Percentiles rank a stretch among this genome's conserved stretches.
phyloP scores from a whole-genome alignment of 2,797 vertebrate genomes.

The Poeciliopsis presidionis region DNA sequence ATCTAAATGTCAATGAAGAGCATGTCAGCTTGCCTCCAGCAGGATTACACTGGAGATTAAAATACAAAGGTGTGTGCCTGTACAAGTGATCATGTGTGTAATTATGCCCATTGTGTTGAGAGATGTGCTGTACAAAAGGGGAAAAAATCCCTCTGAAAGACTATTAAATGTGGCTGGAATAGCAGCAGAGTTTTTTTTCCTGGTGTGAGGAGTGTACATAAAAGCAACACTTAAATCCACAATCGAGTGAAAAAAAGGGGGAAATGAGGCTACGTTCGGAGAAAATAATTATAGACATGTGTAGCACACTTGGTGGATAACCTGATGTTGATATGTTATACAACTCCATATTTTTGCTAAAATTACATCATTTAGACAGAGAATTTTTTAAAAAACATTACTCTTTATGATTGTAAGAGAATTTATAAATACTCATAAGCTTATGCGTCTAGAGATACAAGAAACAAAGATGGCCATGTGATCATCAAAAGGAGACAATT shows the following conservation, averaged over 20 bases:
- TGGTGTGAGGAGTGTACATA: conserved; percentile 44
- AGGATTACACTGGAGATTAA: conserved; percentile 46
- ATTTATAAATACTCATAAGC: too few species aligned
- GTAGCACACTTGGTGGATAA: not conserved
- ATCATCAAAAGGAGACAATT: not conserved
- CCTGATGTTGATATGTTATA: not conserved
- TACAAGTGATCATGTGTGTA: conserved; percentile 8
- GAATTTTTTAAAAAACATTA: not conserved
- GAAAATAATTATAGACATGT: conserved; percentile 4
- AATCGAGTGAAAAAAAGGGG: conserved; percentile 42
- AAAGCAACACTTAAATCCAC: conserved; percentile 15
- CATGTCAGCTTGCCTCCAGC: conserved; percentile 48
- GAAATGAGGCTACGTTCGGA: not conserved
- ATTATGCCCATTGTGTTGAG: conserved; percentile 27
- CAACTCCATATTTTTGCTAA: not conserved
- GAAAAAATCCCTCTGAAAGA: conserved; percentile 50
- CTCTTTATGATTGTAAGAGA: not conserved
- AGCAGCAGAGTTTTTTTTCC: conserved; percentile 68
- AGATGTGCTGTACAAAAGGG: conserved; percentile 41
- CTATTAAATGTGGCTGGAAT: conserved; percentile 65
- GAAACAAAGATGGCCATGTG: not conserved
- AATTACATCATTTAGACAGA: not conserved
- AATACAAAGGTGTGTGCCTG: conserved; percentile 25
- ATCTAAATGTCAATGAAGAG: conserved; percentile 50
- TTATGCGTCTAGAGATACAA: not conserved